Evolutionary conservation across 2,888 invertebrate genomes (phyloP).

Genomic region (Prosopocoilus inquinatus): DNA sequence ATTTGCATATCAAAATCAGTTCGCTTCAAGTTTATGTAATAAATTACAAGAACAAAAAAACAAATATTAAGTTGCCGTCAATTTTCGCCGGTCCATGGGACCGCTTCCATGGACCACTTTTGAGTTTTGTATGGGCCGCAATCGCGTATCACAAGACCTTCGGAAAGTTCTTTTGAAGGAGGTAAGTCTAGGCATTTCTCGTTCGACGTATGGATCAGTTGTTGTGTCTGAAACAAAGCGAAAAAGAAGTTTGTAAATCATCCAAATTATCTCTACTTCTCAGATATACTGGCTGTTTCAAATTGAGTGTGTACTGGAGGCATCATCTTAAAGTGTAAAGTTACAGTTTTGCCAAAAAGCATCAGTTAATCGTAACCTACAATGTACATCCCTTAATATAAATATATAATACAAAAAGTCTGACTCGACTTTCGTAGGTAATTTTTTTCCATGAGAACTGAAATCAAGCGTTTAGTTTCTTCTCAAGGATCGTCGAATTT

Average conservation of each 20-base stretch:
- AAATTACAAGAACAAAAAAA: not conserved
- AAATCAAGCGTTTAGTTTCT: not conserved
- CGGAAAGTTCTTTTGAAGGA: conserved; percentile 47
- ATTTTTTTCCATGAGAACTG: not conserved
- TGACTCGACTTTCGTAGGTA: not conserved
- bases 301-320: not conserved
- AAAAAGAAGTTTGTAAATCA: not conserved
- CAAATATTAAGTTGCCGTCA: not conserved
- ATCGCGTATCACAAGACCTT: conserved; percentile 58
- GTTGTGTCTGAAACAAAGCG: conserved; percentile 48
- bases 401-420: not conserved
- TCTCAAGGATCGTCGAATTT: no score
- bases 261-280: not conserved
- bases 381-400: not conserved
- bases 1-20: not conserved
- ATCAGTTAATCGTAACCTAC: no score
- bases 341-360: no score
- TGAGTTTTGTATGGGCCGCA: conserved; percentile 61
- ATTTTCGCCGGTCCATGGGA: conserved; percentile 59
- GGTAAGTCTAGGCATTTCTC: conserved; percentile 60
- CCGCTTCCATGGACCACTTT: conserved; percentile 66
- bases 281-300: not conserved
- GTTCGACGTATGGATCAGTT: conserved; percentile 56
- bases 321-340: not conserved
- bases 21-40: not conserved